phyloP scores from a whole-genome alignment of 2,888 invertebrate genomes.

The Cyclophora punctaria region DNA sequence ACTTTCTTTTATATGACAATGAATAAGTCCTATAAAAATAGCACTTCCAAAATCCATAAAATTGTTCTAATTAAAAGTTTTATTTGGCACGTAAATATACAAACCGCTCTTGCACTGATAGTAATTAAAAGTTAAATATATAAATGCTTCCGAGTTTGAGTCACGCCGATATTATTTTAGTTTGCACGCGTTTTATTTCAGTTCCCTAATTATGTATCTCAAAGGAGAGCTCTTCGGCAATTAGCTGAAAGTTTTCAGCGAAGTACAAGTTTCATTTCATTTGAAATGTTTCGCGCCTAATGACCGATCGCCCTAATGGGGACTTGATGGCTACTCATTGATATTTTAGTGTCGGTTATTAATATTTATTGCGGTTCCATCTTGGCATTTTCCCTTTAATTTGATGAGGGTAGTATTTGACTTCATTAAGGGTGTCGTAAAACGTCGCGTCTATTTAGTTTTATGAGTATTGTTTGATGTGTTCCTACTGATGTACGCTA shows the following conservation, averaged over 20 bases:
- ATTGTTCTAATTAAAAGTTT: too few relatives aligned
- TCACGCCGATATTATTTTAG: conserved; percentile 9
- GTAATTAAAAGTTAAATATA: too few relatives aligned
- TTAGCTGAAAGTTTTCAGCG: conserved; percentile 29
- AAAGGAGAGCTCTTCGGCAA: conserved; percentile 25
- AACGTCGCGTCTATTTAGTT: conserved; percentile 11
- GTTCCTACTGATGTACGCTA: too few relatives aligned
- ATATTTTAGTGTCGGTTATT: conserved; percentile 44
- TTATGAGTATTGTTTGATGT: conserved; percentile 5
- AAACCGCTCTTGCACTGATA: too few relatives aligned
- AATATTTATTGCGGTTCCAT: conserved; percentile 43
- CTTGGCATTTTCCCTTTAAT: conserved; percentile 25
- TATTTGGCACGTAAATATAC: too few relatives aligned
- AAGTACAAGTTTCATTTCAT: conserved; percentile 37
- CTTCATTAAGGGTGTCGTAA: conserved; percentile 13
- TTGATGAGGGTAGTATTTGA: conserved; percentile 17
- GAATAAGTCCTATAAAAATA: too few relatives aligned
- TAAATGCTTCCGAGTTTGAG: too few relatives aligned
- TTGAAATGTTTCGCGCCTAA: conserved; percentile 58
- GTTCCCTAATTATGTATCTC: conserved; percentile 33
- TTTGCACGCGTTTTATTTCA: conserved; percentile 28
- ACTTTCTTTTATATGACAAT: too few relatives aligned
- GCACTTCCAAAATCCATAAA: too few relatives aligned
- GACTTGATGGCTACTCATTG: conserved; percentile 46
- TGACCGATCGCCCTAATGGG: conserved; percentile 56